Evolutionary conservation across 2,888 invertebrate genomes (phyloP).

Genomic region (Eucriotettix oculatus): DNA sequence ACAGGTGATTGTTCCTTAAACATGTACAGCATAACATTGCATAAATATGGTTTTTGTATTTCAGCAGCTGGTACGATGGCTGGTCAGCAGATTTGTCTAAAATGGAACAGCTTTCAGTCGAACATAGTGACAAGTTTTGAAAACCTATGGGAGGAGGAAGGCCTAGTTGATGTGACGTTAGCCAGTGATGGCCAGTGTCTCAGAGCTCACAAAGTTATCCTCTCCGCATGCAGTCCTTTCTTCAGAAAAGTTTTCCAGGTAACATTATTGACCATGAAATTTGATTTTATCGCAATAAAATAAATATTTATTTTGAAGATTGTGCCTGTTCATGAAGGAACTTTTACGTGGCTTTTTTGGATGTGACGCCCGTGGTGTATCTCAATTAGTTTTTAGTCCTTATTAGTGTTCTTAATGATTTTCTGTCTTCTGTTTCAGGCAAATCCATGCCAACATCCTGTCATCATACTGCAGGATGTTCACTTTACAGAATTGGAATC

Average conservation of each 20-base stretch:
- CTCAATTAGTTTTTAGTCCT: no score
- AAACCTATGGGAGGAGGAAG: conserved; percentile 44
- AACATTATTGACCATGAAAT: conserved; percentile 12
- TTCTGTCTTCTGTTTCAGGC: conserved; percentile 30
- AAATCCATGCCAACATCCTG: conserved; percentile 48
- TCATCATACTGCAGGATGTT: conserved; percentile 19
- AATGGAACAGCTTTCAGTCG: conserved; percentile 51
- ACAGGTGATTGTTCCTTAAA: no score
- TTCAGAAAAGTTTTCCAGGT: conserved; percentile 48
- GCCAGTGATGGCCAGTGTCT: conserved; percentile 48
- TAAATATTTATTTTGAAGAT: background rate
- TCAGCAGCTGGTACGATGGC: conserved; percentile 1
- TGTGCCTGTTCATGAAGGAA: no score
- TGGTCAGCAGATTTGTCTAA: conserved; percentile 43
- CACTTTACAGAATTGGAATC: conserved; percentile 18
- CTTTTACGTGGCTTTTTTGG: no score
- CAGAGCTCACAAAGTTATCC: conserved; percentile 49
- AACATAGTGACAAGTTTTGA: conserved; percentile 47
- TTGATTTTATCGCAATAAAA: background rate
- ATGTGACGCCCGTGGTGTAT: no score
- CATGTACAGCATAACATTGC: no score
- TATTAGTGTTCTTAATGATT: no score
- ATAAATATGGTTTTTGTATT: no score
- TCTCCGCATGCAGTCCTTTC: conserved; percentile 49
- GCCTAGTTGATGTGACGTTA: conserved; percentile 47